Percentiles rank a stretch among this genome's conserved stretches.
Evolutionary conservation across 2,797 vertebrate genomes (phyloP).

Genomic region (Peromyscus aztecus): DNA sequence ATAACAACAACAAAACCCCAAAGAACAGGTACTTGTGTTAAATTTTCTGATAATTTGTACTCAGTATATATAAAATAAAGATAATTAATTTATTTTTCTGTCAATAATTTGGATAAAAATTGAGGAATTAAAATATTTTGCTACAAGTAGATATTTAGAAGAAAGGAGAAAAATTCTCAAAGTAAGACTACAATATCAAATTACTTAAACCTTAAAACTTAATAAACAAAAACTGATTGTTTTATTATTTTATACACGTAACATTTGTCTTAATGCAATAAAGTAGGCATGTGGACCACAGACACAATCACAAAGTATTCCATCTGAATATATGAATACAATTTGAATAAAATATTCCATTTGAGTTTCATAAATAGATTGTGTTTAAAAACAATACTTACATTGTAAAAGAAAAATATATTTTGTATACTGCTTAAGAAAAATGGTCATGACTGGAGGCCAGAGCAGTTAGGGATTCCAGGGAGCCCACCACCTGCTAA

Average conservation of each 20-base stretch:
- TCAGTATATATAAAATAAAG: constrained; percentile 20
- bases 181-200: not conserved
- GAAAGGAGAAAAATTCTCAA: not conserved
- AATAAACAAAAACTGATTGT: not conserved
- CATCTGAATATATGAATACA: not conserved
- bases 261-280: not conserved
- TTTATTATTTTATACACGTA: not conserved
- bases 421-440: not conserved
- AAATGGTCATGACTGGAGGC: not conserved
- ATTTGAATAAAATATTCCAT: not conserved
- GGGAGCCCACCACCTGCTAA: not conserved
- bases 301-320: not conserved
- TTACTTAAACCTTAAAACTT: not conserved
- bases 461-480: not conserved
- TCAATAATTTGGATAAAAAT: constrained; percentile 36
- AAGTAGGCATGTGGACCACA: not conserved
- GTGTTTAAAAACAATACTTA: not conserved
- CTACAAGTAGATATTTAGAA: not conserved
- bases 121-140: constrained; percentile 63
- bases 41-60: constrained; percentile 37
- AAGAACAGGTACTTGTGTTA: not conserved
- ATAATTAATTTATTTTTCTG: constrained; percentile 56
- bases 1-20: not conserved
- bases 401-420: not conserved
- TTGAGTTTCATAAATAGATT: not conserved